Evolutionary conservation across 2,113 vertebrate species (phyloP), one percentile per base, ranked within the genome.

Genomic region (Saimiri boliviensis): DNA sequence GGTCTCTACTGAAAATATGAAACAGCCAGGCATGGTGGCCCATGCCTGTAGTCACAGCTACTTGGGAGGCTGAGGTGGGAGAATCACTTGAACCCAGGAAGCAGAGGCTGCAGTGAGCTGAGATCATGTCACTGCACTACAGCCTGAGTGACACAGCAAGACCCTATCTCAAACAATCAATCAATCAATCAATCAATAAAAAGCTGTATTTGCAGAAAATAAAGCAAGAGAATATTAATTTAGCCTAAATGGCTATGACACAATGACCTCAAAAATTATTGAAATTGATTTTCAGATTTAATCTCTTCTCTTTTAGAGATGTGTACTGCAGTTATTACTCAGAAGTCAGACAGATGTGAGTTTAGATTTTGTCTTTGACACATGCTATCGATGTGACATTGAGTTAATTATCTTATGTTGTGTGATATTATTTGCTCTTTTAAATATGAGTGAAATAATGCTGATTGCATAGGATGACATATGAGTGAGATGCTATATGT

Each of bases 191-290:
- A 63, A 63, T 13, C 25, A 27, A 12, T 1, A 60, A 12, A 60
- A 8, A 10, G 21, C 27, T 63, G 5, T 27, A 63, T 81, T 74
- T 20, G 6, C 27, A 82, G 56, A 20, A 91, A 87, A 87, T 92
- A 93, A 95, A 77, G 9, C 42, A n/a, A 90, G 0, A 95, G 35
- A 21, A 49, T 94, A 23, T 80, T 83, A 37, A 63, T 80, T 85
- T 47, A 81, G 20, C 70, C 37, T 80, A 20, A 82, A 73, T 77
- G 52, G 42, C 20, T 92, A 21, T 88, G 79, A 91, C 20, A 85
- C 83, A 96, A 95, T 96, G 35, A 92, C 20, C 49, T 94, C 11
- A 40, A 58, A 93, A 95, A 90, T 58, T 81, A 91, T 20, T 81
- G 20, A 82, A 52, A 25, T 27, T 94, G 8, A 20, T 76, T 96